These are phyloP conservation scores for Lymantria monacha DNA, from an alignment of 2,888 invertebrate genomes.

Conservation along the genomic window DNA sequence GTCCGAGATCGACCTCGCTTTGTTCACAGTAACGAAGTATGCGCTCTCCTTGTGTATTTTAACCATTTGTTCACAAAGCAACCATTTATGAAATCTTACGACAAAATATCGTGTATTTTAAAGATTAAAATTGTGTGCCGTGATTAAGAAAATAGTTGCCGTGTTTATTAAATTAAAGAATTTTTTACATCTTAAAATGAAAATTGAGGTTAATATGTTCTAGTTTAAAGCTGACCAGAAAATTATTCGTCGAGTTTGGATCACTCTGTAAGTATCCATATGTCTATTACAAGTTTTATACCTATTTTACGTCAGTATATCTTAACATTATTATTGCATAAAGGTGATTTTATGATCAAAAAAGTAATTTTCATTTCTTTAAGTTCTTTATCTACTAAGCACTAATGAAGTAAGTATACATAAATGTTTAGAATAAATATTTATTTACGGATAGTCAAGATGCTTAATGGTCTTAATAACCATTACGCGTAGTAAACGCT, in stretches of 20 bases:
- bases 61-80: constrained; percentile 15
- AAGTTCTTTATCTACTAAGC: too few species aligned
- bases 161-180: too few species aligned
- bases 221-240: constrained; percentile 37
- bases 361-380: too few species aligned
- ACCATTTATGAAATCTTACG: background rate
- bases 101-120: background rate
- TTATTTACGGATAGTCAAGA: too few species aligned
- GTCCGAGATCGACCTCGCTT: constrained; percentile 60
- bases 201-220: constrained; percentile 51
- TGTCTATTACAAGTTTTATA: background rate
- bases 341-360: too few species aligned
- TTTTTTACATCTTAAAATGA: constrained; percentile 14
- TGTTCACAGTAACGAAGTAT: constrained; percentile 38
- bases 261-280: constrained; percentile 53
- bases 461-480: too few species aligned
- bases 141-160: too few species aligned
- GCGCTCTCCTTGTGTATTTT: constrained; percentile 30
- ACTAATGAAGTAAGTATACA: too few species aligned
- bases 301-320: too few species aligned
- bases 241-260: constrained; percentile 45
- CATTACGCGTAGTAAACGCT: too few species aligned
- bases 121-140: background rate
- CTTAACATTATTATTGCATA: too few species aligned
- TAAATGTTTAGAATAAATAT: too few species aligned